Conservation (phyloP, 1,140 invertebrate genomes). For the Popillia japonica region DNA sequence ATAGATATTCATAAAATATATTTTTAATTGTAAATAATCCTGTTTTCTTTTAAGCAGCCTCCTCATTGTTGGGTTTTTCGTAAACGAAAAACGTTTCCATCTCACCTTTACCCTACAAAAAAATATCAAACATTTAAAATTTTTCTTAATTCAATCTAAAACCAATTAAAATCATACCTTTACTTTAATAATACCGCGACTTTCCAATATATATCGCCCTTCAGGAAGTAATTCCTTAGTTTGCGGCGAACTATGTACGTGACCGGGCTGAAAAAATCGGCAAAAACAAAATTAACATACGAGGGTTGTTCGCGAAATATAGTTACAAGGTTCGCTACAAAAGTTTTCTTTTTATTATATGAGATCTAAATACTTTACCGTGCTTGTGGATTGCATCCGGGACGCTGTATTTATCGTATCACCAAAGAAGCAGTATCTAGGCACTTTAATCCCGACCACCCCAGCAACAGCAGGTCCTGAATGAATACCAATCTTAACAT, state of each 20-base stretch:
- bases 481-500: slow-evolving; percentile 70
- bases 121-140: slow-evolving; percentile 42
- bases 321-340: background rate
- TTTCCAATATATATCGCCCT: slow-evolving; percentile 68
- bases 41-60: background rate
- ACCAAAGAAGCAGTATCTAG: slow-evolving; percentile 82
- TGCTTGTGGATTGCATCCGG: slow-evolving; percentile 82
- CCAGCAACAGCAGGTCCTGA: slow-evolving; percentile 70
- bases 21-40: background rate
- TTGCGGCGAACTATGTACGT: slow-evolving; percentile 76
- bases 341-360: background rate
- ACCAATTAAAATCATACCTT: slow-evolving; percentile 68
- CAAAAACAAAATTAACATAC: background rate
- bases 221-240: slow-evolving; percentile 71
- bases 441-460: slow-evolving; percentile 76
- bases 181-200: slow-evolving; percentile 74
- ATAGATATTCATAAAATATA: background rate
- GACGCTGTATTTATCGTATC: slow-evolving; percentile 89
- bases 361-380: slow-evolving; percentile 61
- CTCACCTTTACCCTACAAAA: slow-evolving; percentile 79
- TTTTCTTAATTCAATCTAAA: slow-evolving; percentile 36
- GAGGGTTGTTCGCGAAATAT: background rate
- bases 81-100: slow-evolving; percentile 85
- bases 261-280: slow-evolving; percentile 68
- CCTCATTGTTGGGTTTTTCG: slow-evolving; percentile 58